A percentile compares a stretch with the other conserved stretches of the same genome.
These are phyloP conservation scores for Shargacucullia verbasci DNA, from an alignment of 2,888 invertebrate genomes.

Conservation along the genomic window DNA sequence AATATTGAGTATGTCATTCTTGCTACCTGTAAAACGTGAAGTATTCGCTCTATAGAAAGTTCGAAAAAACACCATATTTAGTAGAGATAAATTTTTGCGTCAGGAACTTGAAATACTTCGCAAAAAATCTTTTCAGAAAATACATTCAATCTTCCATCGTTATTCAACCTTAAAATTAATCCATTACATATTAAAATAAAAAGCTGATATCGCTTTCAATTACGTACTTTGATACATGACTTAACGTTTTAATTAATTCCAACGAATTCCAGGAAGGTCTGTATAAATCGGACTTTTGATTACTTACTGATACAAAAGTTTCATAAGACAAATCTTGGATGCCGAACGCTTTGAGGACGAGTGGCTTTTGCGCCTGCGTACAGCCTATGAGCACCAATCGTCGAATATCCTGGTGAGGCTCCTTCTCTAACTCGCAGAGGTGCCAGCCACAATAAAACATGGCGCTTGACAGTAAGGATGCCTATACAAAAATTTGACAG, in stretches of 20 bases:
- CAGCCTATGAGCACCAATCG: constrained; percentile 78
- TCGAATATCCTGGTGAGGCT: constrained; percentile 69
- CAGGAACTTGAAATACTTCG: not conserved
- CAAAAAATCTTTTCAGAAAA: constrained; percentile 4
- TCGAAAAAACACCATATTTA: constrained; percentile 7
- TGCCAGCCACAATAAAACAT: constrained; percentile 84
- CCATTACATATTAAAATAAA: constrained; percentile 3
- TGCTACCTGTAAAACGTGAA: constrained; percentile 72
- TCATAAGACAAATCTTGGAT: constrained; percentile 81
- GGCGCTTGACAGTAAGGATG: constrained; percentile 75
- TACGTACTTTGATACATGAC: not conserved
- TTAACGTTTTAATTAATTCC: constrained; percentile 3
- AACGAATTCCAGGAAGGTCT: not conserved
- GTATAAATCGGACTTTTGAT: constrained; percentile 7
- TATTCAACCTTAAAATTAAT: not conserved
- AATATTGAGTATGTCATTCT: constrained; percentile 83
- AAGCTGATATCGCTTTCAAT: not conserved
- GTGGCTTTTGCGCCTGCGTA: constrained; percentile 82
- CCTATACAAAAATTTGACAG: constrained; percentile 69
- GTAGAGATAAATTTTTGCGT: not conserved
- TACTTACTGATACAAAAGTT: constrained; percentile 81
- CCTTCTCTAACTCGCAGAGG: constrained; percentile 63
- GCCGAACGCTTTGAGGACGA: constrained; percentile 84
- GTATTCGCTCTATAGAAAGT: constrained; percentile 10
- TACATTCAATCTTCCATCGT: not conserved